Percentiles rank a stretch among this genome's conserved stretches.
phyloP scores from a whole-genome alignment of 2,797 vertebrate genomes.

The Lacerta viridis region DNA sequence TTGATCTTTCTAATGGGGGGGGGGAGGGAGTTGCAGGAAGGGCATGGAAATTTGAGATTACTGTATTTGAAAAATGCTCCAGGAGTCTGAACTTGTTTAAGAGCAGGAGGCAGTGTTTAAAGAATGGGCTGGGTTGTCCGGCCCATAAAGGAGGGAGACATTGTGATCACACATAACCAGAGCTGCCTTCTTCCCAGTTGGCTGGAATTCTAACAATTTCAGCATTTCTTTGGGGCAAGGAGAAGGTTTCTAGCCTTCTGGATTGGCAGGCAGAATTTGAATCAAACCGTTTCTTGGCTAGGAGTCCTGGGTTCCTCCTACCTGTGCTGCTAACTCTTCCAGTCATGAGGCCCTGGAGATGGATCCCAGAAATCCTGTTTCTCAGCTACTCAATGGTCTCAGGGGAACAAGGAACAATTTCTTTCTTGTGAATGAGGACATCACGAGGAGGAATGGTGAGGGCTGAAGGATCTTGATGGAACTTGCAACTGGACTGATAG shows the following conservation, averaged over 20 bases:
- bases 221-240: neutral
- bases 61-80: neutral
- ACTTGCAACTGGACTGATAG: neutral
- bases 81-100: accelerated
- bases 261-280: neutral
- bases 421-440: neutral
- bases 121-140: neutral
- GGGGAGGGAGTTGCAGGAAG: neutral
- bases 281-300: neutral
- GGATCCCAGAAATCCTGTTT: neutral
- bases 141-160: neutral
- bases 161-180: neutral
- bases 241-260: constrained; percentile 4
- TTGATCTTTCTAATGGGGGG: neutral
- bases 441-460: neutral
- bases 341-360: neutral
- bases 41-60: neutral
- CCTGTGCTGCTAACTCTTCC: neutral
- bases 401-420: neutral
- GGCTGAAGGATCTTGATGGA: neutral
- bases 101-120: accelerated
- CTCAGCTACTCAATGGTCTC: neutral
- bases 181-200: neutral
- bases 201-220: constrained; percentile 24
- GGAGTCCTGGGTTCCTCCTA: neutral